These are phyloP conservation scores for Didymodactylos carnosus DNA, from an alignment of 2,888 invertebrate species.

Conservation along the genomic window DNA sequence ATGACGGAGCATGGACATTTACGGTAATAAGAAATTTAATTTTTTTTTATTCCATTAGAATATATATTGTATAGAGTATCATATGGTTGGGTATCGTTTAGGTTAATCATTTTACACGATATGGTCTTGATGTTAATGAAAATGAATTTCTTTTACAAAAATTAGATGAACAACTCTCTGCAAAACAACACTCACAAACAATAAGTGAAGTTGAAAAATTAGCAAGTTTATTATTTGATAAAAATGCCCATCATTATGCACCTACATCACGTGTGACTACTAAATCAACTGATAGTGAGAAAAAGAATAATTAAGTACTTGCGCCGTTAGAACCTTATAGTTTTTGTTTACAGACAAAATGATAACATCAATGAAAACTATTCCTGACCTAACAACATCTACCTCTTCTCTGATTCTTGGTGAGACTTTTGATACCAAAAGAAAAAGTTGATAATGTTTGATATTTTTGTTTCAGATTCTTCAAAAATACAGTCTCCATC, in stretches of 20 bases:
- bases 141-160: not conserved
- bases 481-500: not conserved
- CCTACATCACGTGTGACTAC: not conserved
- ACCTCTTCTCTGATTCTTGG: too few relatives aligned
- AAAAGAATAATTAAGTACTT: too few relatives aligned
- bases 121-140: conserved; percentile 3
- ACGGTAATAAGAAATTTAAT: conserved; percentile 20
- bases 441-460: not conserved
- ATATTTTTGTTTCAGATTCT: not conserved
- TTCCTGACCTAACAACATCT: not conserved
- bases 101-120: conserved; percentile 34
- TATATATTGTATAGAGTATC: not conserved
- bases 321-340: not conserved
- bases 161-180: not conserved
- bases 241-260: not conserved
- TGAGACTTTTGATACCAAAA: not conserved
- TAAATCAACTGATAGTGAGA: not conserved
- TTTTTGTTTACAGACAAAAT: not conserved
- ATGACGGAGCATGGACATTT: conserved; percentile 93
- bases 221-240: not conserved
- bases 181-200: not conserved
- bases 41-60: not conserved
- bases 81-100: too few relatives aligned
- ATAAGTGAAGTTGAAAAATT: not conserved
- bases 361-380: not conserved